Conservation (phyloP, 1,140 invertebrate species). For the Triops cancriformis region DNA sequence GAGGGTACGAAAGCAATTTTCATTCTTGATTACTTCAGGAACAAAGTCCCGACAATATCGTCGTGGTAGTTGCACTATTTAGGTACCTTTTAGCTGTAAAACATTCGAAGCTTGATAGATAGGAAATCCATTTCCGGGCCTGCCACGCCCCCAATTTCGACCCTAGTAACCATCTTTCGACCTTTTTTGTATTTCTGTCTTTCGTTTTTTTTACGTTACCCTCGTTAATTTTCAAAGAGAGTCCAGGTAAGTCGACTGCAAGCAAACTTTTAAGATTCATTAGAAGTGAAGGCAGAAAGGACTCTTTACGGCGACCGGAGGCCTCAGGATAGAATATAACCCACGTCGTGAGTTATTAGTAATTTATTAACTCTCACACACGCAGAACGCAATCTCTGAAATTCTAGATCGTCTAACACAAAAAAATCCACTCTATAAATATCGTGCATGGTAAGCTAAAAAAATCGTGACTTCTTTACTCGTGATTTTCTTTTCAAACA, state of each 20-base stretch:
- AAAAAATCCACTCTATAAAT: background rate
- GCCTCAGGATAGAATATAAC: background rate
- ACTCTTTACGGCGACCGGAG: background rate
- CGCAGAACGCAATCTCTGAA: background rate
- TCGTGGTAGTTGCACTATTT: background rate
- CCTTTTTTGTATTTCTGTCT: background rate
- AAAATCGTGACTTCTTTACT: background rate
- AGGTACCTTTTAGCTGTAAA: background rate
- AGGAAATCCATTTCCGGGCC: background rate
- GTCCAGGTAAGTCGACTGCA: background rate
- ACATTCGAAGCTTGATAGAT: background rate
- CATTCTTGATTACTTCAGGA: background rate
- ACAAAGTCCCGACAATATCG: background rate
- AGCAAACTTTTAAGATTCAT: background rate
- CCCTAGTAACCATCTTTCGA: background rate
- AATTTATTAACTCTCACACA: background rate
- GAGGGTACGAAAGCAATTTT: background rate
- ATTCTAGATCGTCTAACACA: background rate
- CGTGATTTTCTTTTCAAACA: background rate
- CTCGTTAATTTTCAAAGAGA: background rate
- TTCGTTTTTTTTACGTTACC: too few relatives aligned
- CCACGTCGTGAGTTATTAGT: background rate
- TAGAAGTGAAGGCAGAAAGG: background rate
- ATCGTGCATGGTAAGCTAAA: background rate
- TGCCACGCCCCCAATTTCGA: conserved; percentile 5